Conservation (phyloP, 2,113 vertebrate species). For the Pimephales promelas region DNA sequence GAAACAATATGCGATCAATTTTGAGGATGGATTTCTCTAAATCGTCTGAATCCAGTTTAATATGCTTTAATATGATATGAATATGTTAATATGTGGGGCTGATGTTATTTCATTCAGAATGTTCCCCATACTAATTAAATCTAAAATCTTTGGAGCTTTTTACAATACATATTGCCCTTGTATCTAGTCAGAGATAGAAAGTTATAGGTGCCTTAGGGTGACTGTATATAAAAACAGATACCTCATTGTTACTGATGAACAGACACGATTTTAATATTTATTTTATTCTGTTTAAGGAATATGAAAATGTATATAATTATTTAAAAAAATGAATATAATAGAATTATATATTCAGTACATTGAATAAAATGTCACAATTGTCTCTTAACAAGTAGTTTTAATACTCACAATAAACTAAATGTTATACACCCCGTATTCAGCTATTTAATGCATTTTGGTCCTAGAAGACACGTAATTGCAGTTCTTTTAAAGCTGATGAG, state of each 20-base stretch:
- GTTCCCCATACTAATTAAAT: no score
- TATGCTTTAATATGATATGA: no score
- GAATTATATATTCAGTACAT: background rate
- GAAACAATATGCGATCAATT: background rate
- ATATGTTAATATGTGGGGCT: no score
- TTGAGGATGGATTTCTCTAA: background rate
- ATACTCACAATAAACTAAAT: background rate
- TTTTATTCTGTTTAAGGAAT: background rate
- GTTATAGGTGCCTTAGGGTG: no score
- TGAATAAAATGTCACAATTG: background rate
- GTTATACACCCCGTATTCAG: background rate
- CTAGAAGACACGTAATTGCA: background rate
- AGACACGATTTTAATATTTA: background rate
- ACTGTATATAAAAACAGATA: background rate
- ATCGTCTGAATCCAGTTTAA: background rate
- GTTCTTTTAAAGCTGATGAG: background rate
- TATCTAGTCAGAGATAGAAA: background rate
- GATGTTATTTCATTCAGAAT: background rate
- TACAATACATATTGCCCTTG: no score
- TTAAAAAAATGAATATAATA: background rate
- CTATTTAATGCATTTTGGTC: background rate
- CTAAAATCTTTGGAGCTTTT: no score
- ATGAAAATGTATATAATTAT: background rate
- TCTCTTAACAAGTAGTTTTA: background rate
- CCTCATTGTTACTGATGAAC: background rate